Evolutionary conservation across 2,888 invertebrate genomes (phyloP).

Genomic region (Drosophila barbarae): DNA sequence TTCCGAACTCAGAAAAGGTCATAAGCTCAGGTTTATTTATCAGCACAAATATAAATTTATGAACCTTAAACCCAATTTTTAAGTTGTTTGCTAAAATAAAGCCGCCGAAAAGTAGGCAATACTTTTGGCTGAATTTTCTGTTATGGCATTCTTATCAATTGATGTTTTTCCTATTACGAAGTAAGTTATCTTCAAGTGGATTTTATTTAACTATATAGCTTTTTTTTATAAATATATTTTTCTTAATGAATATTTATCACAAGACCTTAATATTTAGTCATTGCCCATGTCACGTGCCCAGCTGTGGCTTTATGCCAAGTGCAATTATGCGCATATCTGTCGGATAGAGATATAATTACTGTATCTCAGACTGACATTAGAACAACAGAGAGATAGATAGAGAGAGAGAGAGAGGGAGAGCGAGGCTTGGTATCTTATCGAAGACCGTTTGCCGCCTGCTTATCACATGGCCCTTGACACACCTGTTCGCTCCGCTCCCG

Average conservation of each 20-base stretch:
- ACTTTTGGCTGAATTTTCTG: neutral
- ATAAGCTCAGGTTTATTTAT: neutral
- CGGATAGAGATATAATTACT: constrained; percentile 19
- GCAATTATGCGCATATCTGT: constrained; percentile 35
- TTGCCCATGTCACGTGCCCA: constrained; percentile 9
- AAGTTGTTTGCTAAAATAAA: too few relatives aligned
- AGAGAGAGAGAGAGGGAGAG: constrained; percentile 1
- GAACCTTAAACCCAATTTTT: neutral
- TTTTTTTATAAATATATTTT: neutral
- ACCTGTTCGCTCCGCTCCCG: constrained; percentile 27
- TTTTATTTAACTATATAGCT: neutral
- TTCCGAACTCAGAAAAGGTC: accelerated
- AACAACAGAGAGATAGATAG: constrained; percentile 2
- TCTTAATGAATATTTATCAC: neutral
- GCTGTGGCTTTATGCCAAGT: constrained; percentile 7
- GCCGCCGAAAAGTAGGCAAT: constrained; percentile 5
- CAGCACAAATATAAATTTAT: neutral
- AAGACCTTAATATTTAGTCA: neutral
- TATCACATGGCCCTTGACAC: constrained; percentile 42
- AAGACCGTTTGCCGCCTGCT: constrained; percentile 16
- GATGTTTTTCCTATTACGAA: neutral
- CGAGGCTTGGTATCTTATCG: constrained; percentile 41
- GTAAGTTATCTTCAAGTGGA: too few relatives aligned
- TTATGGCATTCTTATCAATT: neutral
- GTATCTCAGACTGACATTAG: constrained; percentile 20